Evolutionary conservation across 2,797 vertebrate species (phyloP).

Genomic region (Eutrigla gurnardus): DNA sequence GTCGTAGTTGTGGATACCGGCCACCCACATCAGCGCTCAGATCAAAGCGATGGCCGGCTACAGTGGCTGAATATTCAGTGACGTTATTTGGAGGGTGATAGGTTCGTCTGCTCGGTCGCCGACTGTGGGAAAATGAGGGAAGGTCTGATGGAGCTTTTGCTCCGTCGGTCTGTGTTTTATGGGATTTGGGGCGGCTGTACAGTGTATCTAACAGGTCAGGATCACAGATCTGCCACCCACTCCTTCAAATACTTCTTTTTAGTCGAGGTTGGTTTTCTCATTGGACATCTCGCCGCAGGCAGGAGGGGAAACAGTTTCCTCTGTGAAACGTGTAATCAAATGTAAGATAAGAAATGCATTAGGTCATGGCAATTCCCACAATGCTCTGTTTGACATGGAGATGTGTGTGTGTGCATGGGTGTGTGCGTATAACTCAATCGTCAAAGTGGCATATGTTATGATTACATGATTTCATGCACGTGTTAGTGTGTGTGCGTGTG

Average conservation of each 20-base stretch:
- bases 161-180: slow-evolving; percentile 49
- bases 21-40: slow-evolving; percentile 68
- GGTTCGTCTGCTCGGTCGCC: slow-evolving; percentile 27
- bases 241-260: slow-evolving; percentile 35
- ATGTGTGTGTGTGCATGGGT: slow-evolving; percentile 45
- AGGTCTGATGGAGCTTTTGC: slow-evolving; percentile 45
- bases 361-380: slow-evolving; percentile 82
- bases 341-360: slow-evolving; percentile 76
- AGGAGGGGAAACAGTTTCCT: slow-evolving; percentile 67
- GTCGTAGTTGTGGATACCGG: slow-evolving; percentile 60
- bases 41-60: slow-evolving; percentile 66
- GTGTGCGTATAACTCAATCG: slow-evolving; percentile 40
- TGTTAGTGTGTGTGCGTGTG: slow-evolving; percentile 23
- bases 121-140: slow-evolving; percentile 68
- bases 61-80: slow-evolving; percentile 71
- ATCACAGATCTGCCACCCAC: slow-evolving; percentile 66
- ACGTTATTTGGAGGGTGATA: slow-evolving; percentile 58
- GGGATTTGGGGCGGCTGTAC: slow-evolving; percentile 32
- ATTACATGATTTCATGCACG: slow-evolving; percentile 50
- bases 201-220: slow-evolving; percentile 50
- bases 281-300: slow-evolving; percentile 51
- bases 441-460: slow-evolving; percentile 57
- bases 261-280: slow-evolving; percentile 52
- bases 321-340: slow-evolving; percentile 78
- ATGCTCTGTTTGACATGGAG: slow-evolving; percentile 64